Conservation (phyloP, 1,140 invertebrate species). For the Nomia melanderi region DNA sequence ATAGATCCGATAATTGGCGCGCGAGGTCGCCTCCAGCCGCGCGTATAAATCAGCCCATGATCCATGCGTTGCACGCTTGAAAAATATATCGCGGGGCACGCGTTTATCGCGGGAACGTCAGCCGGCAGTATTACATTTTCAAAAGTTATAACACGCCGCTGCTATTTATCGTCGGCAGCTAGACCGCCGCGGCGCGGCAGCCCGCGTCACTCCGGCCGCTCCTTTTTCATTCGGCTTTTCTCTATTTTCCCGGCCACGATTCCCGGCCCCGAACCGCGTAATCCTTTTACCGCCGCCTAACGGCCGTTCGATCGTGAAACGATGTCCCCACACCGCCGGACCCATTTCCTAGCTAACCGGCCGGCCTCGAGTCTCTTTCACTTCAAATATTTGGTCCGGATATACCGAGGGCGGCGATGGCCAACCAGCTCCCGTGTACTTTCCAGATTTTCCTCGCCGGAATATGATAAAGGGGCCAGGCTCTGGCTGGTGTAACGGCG, state of each 20-base stretch:
- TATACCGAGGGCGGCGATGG: background rate
- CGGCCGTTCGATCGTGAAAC: background rate
- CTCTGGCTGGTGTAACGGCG: background rate
- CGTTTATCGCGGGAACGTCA: constrained; percentile 46
- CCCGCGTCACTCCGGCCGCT: background rate
- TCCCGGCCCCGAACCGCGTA: background rate
- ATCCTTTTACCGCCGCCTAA: background rate
- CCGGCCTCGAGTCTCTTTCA: background rate
- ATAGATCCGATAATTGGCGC: constrained; percentile 15
- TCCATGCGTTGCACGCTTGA: constrained; percentile 29
- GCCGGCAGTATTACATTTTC: constrained; percentile 27
- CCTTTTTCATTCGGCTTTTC: background rate
- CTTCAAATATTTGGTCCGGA: constrained; percentile 15
- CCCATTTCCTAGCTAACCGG: no score
- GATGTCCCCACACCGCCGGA: background rate
- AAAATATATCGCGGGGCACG: constrained; percentile 32
- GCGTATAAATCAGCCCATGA: constrained; percentile 29
- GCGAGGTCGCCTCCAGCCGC: background rate
- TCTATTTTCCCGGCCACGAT: background rate
- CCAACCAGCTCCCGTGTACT: constrained; percentile 6
- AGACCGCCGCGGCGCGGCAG: background rate
- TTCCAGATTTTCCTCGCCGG: constrained; percentile 17
- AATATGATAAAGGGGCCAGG: constrained; percentile 15
- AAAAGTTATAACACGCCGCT: constrained; percentile 36
- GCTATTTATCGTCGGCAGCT: constrained; percentile 22